Conservation (phyloP, 2,888 invertebrate genomes). For the Cryptus viduatorius region DNA sequence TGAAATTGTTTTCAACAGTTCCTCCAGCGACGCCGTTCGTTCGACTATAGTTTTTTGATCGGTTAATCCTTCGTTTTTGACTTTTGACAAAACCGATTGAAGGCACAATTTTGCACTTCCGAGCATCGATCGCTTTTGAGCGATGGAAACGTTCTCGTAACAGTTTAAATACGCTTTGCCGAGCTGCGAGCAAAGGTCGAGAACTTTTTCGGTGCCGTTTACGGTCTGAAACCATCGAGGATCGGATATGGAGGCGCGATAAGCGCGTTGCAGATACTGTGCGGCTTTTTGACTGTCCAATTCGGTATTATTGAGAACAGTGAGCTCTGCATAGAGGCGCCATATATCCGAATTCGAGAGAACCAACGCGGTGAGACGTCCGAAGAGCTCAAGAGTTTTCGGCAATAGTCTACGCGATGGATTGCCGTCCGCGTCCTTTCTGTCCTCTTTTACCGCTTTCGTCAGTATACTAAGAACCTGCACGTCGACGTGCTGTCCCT, state of each 20-base stretch:
- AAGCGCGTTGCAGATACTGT: constrained; percentile 92
- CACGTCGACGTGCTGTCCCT: constrained; percentile 91
- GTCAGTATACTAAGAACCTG: constrained; percentile 91
- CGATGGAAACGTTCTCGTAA: constrained; percentile 84
- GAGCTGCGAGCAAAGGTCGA: constrained; percentile 87
- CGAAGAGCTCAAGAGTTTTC: constrained; percentile 89
- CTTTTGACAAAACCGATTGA: constrained; percentile 83
- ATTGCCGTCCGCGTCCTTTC: constrained; percentile 87
- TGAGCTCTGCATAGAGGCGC: constrained; percentile 92
- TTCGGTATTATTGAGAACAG: constrained; percentile 84
- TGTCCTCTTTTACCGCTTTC: constrained; percentile 89
- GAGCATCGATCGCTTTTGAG: constrained; percentile 82
- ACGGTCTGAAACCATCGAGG: constrained; percentile 88
- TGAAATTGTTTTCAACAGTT: constrained; percentile 76
- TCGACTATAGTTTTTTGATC: constrained; percentile 78
- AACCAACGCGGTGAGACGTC: constrained; percentile 90
- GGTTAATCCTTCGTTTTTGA: constrained; percentile 83
- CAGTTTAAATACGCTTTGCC: constrained; percentile 87
- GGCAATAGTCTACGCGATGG: constrained; percentile 77
- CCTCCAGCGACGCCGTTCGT: constrained; percentile 79
- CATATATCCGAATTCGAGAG: constrained; percentile 91
- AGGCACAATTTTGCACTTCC: constrained; percentile 81
- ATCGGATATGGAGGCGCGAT: constrained; percentile 90
- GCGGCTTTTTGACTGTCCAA: constrained; percentile 85
- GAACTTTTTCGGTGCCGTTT: constrained; percentile 87